Conservation (phyloP, 2,113 vertebrate species). For the Parotia lawesii region DNA sequence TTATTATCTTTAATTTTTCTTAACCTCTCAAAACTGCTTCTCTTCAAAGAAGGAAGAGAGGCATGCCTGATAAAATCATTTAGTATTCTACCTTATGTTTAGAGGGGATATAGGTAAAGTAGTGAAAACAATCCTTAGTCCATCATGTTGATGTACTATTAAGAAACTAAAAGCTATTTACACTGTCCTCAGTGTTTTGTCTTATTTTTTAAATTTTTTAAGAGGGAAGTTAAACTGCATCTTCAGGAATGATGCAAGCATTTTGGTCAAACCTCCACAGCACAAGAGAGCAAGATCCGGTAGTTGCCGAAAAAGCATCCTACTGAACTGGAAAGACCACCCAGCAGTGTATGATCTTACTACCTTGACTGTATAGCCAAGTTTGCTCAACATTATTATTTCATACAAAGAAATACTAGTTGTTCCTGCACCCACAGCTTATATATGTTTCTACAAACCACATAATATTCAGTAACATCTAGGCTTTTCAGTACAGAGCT, state of each 20-base stretch:
- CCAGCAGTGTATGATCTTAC: rapidly evolving
- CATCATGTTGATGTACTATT: neutral
- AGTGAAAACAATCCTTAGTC: neutral
- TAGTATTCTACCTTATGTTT: neutral
- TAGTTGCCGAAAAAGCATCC: rapidly evolving
- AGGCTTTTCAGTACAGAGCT: neutral
- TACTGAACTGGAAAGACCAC: neutral
- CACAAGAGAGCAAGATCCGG: neutral
- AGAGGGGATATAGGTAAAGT: neutral
- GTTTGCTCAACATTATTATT: neutral
- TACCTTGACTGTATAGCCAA: neutral
- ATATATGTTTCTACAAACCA: neutral
- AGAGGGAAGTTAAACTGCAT: neutral
- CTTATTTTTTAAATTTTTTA: neutral
- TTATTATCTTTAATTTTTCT: neutral
- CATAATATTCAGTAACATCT: neutral
- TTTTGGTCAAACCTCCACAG: neutral
- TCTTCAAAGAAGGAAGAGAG: neutral
- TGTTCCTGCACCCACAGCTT: neutral
- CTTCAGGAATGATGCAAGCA: neutral
- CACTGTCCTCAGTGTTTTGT: neutral
- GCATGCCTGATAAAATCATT: neutral
- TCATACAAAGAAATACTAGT: neutral
- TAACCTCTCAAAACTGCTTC: neutral
- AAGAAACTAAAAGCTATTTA: neutral